phyloP scores from a whole-genome alignment of 2,797 vertebrate genomes.

The Decapterus maruadsi region DNA sequence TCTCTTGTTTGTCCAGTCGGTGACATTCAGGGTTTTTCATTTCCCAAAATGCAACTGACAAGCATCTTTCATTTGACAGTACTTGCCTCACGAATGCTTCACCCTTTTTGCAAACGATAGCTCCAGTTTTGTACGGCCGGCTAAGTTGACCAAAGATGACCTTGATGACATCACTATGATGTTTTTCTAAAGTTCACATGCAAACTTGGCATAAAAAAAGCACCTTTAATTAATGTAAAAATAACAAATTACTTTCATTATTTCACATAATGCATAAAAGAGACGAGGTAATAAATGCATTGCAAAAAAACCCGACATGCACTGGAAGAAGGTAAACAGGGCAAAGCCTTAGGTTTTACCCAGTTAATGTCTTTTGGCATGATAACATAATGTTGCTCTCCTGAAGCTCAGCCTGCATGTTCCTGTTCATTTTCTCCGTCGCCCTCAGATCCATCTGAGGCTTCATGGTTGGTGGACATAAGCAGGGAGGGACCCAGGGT shows the following conservation, averaged over 20 bases:
- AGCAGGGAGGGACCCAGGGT: constrained; percentile 64
- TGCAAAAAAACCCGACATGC: background rate
- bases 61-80: background rate
- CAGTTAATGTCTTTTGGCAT: constrained; percentile 35
- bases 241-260: background rate
- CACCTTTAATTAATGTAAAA: background rate
- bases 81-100: background rate
- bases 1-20: too few species aligned
- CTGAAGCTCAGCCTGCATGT: constrained; percentile 49
- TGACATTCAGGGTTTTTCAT: background rate
- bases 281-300: background rate
- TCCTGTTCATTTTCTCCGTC: constrained; percentile 49
- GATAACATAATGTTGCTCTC: constrained; percentile 30
- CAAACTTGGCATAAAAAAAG: background rate
- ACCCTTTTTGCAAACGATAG: too few species aligned
- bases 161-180: background rate
- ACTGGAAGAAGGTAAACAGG: background rate
- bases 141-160: background rate
- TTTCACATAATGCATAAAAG: background rate
- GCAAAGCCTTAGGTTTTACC: constrained; percentile 9
- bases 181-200: too few species aligned
- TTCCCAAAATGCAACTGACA: background rate
- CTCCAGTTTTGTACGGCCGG: background rate
- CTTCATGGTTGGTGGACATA: constrained; percentile 65
- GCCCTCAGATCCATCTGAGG: constrained; percentile 64